phyloP scores from a whole-genome alignment of 2,113 vertebrate species.

The Hydropotes inermis region DNA sequence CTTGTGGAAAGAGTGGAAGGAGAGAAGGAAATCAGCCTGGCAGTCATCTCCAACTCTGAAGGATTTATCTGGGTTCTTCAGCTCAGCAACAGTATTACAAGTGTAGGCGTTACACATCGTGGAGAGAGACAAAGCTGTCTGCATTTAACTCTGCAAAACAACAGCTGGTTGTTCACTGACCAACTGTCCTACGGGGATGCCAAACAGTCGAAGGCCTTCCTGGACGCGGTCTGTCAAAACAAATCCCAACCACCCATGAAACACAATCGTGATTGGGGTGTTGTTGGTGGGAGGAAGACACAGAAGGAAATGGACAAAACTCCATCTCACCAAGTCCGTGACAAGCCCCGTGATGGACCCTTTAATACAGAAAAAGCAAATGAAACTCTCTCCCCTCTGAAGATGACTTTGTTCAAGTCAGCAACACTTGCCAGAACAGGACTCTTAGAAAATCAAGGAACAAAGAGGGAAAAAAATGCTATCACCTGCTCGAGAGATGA shows the following conservation, averaged over 20 bases:
- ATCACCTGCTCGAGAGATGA: not conserved
- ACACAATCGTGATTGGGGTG: rapidly evolving
- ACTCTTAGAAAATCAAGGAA: not conserved
- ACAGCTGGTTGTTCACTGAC: not conserved
- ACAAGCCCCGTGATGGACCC: too few relatives aligned
- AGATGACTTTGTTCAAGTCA: not conserved
- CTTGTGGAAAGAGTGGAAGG: not conserved
- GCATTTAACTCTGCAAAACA: not conserved
- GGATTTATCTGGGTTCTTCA: not conserved
- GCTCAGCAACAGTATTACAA: not conserved
- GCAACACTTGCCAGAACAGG: too few relatives aligned
- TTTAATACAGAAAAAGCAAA: not conserved
- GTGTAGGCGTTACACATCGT: not conserved
- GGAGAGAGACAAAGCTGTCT: not conserved
- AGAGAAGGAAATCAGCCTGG: not conserved
- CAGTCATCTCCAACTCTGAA: not conserved
- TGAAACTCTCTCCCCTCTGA: rapidly evolving
- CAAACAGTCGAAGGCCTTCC: not conserved
- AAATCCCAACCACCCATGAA: not conserved
- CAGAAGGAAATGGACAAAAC: not conserved
- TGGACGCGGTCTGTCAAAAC: not conserved
- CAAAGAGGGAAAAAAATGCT: not conserved
- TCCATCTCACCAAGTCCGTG: not conserved
- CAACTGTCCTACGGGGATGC: not conserved
- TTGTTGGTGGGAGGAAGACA: not conserved